Evolutionary conservation across 2,797 vertebrate genomes (phyloP), one percentile per base, ranked within the genome.

Genomic region (Argyrosomus regius): DNA sequence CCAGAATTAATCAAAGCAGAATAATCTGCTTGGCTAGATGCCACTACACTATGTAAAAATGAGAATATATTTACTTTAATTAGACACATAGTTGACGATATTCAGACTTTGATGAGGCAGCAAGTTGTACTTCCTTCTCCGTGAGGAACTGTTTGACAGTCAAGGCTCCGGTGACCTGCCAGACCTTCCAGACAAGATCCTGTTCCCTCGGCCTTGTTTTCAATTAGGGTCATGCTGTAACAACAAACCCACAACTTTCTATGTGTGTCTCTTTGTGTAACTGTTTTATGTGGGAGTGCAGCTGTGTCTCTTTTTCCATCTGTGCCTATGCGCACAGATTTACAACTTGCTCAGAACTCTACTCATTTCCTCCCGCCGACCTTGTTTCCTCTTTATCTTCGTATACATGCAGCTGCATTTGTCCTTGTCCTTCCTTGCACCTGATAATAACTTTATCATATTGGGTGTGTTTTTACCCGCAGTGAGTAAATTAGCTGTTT

Each of bases 141-240:
- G 49, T 50, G 54, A 49, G 12, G 46, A 39, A 68, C 39, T 60
- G 61, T 81, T 56, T 64, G 56, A 72, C 77, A 66, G 43, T 6
- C 52, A 61, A 73, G 75, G 59, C 65, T 83, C 73, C 45, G 14
- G 57, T 66, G 75, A 84, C 57, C 77, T 65, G 8, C 28, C 41
- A 31, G 70, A 18, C 22, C 72, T 87, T 94, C 93, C 80, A 62
- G 63, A 72, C n/a, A 52, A 81, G 83, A 93, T 93, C 87, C 94
- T 93, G 91, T 93, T 94, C 81, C 90, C 78, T 68, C 61, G 10
- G 80, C 78, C 85, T 90, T 81, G 68, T 89, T 90, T 93, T 89
- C 85, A 90, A 61, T 73, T 31, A 48, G 75, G 85, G 90, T 92
- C 85, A 87, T 80, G 83, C 89, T 95, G 92, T 86, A 92, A 94